A percentile compares a stretch with the other conserved stretches of the same genome.
Conservation (phyloP, 2,113 vertebrate species). For the Albula glossodonta region DNA sequence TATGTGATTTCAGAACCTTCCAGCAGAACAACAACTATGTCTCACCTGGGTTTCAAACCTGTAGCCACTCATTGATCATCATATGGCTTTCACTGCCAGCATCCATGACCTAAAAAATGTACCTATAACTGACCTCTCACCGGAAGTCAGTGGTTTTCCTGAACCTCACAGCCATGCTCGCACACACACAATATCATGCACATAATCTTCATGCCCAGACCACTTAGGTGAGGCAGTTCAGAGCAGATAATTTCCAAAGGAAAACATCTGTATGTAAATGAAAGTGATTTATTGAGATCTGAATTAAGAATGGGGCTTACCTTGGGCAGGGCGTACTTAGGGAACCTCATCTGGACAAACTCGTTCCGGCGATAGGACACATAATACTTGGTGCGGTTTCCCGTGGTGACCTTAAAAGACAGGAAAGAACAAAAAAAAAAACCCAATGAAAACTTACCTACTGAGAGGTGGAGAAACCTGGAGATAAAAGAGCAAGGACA, state of each 20-base stretch:
- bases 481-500: background rate
- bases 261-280: too few relatives aligned
- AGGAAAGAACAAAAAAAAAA: background rate
- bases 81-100: background rate
- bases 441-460: background rate
- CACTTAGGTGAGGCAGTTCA: too few relatives aligned
- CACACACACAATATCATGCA: too few relatives aligned
- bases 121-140: too few relatives aligned
- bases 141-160: too few relatives aligned
- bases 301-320: constrained; percentile 61
- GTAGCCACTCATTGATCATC: background rate
- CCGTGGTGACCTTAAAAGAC: constrained; percentile 76
- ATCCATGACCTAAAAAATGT: too few relatives aligned
- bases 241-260: too few relatives aligned
- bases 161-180: too few relatives aligned
- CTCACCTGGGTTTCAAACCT: background rate
- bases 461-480: background rate
- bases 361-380: constrained; percentile 83
- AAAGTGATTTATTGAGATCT: background rate
- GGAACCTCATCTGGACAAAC: constrained; percentile 90
- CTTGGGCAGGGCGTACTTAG: constrained; percentile 91
- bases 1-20: too few relatives aligned
- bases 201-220: too few relatives aligned
- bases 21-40: background rate
- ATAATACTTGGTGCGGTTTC: constrained; percentile 85